Evolutionary conservation across 1,140 invertebrate species (phyloP), one percentile per base, ranked within the genome.

Genomic region (Diplogasteroides magnus): DNA sequence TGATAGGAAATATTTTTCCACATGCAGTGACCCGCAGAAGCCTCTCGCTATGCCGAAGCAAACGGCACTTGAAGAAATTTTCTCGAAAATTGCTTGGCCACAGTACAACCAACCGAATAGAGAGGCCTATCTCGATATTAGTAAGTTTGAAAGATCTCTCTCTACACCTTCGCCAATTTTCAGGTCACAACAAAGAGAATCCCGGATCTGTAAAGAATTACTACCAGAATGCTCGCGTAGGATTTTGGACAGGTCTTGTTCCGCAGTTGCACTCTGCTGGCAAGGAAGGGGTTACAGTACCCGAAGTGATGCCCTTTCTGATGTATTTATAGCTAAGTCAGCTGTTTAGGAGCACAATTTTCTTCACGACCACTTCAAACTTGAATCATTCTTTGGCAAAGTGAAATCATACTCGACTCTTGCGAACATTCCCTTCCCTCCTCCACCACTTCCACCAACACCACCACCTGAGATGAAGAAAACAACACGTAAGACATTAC

Each of bases 221-320:
- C 84, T 97, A 97, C 84, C 88, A 94, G 74, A 92, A 93, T 3
- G 92, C 93, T 84, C 89, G 91, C 64, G 86, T 97, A n/a, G 95
- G 93, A 0, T 94, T 97, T 83, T 98, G 95, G 95, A 83, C 94
- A 31, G 92, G 94, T 78, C 86, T 97, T 25, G 91, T 98, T 56
- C 94, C 94, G 2, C 92, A 94, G 82, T 87, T 98, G n/a, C 93
- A 97, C 79, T 27, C 88, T 90, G 57, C 90, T 90, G 27, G 77
- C 71, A 61, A 74, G 67, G 73, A 91, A 91, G 78, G 90, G 92
- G 25, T 91, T 13, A 31, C 64, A 90, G 6, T 87, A 29, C 69
- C 69, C n/a, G 80, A 82, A 68, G 78, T 78, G 14, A 26, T 25
- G 59, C 71, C 29, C 0, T 76, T 57, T 67, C 14, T 58, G 23